Conservation (phyloP, 2,888 invertebrate genomes). For the Stomorhina lunata region DNA sequence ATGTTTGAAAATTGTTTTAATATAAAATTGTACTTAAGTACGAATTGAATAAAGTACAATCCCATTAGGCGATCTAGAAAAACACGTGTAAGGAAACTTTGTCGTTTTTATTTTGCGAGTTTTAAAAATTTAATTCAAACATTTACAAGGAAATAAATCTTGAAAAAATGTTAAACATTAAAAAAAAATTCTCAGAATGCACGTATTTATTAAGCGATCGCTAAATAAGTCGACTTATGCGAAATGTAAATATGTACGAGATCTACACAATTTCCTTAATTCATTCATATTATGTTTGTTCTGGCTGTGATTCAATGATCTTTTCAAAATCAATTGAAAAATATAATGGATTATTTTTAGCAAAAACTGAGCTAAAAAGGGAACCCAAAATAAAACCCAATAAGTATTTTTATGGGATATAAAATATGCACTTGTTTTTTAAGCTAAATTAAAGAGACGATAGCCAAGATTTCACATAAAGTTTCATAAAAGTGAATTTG, state of each 20-base stretch:
- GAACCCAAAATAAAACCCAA: no score
- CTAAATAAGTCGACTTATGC: no score
- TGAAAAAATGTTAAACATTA: background rate
- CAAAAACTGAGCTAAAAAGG: background rate
- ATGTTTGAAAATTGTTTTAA: no score
- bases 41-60: no score
- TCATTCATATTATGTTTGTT: background rate
- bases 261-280: conserved; percentile 29
- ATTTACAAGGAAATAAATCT: conserved; percentile 23
- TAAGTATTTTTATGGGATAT: no score
- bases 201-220: no score
- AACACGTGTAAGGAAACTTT: conserved; percentile 17
- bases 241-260: background rate
- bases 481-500: no score
- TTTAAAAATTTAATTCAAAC: conserved; percentile 21
- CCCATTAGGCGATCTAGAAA: background rate
- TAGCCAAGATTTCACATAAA: no score
- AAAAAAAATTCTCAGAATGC: background rate
- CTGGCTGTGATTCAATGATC: conserved; percentile 48
- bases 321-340: conserved; percentile 18
- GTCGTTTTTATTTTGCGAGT: background rate
- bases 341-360: conserved; percentile 7
- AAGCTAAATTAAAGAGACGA: no score
- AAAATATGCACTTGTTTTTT: no score
- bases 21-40: no score